phyloP scores from a whole-genome alignment of 2,888 invertebrate genomes.

The Andricus quercusramuli region DNA sequence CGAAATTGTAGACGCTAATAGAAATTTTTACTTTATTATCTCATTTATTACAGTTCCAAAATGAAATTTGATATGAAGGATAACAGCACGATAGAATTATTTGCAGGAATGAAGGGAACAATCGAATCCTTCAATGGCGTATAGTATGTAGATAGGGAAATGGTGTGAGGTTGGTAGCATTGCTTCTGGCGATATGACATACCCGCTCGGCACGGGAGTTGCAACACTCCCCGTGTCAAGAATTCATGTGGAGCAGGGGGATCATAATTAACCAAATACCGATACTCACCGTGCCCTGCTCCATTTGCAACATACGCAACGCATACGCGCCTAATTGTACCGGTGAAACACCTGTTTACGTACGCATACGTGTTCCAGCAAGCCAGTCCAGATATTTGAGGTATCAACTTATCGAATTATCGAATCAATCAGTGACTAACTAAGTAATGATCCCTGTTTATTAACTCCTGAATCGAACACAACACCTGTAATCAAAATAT shows the following conservation, averaged over 20 bases:
- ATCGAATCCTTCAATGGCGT: slow-evolving; percentile 4
- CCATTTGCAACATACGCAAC: slow-evolving; percentile 70
- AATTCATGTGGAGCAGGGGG: slow-evolving; percentile 76
- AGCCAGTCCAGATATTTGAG: slow-evolving; percentile 39
- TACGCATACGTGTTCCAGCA: slow-evolving; percentile 49
- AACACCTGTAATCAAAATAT: background rate
- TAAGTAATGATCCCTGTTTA: slow-evolving; percentile 33
- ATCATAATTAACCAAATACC: slow-evolving; percentile 78
- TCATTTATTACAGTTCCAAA: background rate
- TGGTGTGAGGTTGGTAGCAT: slow-evolving; percentile 71
- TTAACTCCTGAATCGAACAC: background rate
- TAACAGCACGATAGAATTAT: background rate
- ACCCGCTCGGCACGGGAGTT: slow-evolving; percentile 75
- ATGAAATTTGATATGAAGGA: background rate
- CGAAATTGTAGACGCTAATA: background rate
- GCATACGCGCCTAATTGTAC: slow-evolving; percentile 72
- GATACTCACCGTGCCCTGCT: slow-evolving; percentile 73
- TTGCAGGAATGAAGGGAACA: background rate
- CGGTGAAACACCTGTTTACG: slow-evolving; percentile 66
- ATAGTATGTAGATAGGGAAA: slow-evolving; percentile 54
- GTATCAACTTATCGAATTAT: slow-evolving; percentile 39
- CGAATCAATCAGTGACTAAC: slow-evolving; percentile 38
- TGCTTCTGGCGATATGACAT: slow-evolving; percentile 76
- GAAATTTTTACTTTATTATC: background rate
- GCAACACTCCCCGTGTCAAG: slow-evolving; percentile 77